These are phyloP conservation scores for Chouioia cunea DNA, from an alignment of 2,888 invertebrate species.

Conservation along the genomic window DNA sequence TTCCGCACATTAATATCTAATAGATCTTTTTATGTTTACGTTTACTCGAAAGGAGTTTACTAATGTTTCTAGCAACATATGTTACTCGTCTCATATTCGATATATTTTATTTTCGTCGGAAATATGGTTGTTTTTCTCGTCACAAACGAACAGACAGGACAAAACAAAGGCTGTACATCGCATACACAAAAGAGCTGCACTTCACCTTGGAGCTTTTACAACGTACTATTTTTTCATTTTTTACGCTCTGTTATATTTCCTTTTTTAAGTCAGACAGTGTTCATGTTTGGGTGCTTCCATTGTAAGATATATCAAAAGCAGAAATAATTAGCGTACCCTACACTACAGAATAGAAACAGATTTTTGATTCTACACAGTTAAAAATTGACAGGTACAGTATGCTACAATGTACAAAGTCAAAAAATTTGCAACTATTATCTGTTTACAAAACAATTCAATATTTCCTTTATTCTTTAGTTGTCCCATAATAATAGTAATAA, in stretches of 20 bases:
- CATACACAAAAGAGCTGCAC: slow-evolving; percentile 21
- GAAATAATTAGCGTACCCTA: slow-evolving; percentile 3
- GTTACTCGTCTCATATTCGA: too few relatives aligned
- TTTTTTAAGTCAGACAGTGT: not conserved
- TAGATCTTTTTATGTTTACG: too few relatives aligned
- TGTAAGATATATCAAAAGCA: not conserved
- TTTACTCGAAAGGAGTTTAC: too few relatives aligned
- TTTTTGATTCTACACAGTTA: not conserved
- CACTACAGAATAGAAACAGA: not conserved
- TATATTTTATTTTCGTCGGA: too few relatives aligned
- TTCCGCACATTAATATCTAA: too few relatives aligned
- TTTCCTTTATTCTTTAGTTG: too few relatives aligned
- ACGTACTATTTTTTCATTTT: slow-evolving; percentile 22
- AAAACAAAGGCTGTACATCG: slow-evolving; percentile 4
- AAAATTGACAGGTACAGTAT: not conserved
- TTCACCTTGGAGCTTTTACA: slow-evolving; percentile 25
- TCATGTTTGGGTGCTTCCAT: slow-evolving; percentile 12
- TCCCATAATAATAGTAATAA: too few relatives aligned
- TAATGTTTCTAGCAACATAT: too few relatives aligned
- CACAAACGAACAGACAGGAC: not conserved
- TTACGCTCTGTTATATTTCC: too few relatives aligned
- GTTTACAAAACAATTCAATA: not conserved
- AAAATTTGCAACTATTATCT: not conserved
- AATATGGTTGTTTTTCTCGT: not conserved
- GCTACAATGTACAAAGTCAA: not conserved